Percentiles rank a stretch among this genome's conserved stretches.
These are phyloP conservation scores for Agapostemon virescens DNA, from an alignment of 2,888 invertebrate species.

Conservation along the genomic window DNA sequence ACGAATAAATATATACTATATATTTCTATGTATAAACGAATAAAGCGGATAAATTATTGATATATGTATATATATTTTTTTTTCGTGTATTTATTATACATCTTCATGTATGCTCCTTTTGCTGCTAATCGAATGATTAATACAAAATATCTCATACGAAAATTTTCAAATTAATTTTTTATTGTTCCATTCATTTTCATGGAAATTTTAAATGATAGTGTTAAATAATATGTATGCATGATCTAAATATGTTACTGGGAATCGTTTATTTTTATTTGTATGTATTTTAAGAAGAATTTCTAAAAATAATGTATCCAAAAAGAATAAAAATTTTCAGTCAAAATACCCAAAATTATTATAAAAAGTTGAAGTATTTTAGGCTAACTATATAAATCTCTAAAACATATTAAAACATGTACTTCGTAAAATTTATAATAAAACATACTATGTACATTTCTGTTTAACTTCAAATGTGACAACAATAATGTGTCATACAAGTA, in stretches of 20 bases:
- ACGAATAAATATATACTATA: constrained; percentile 2
- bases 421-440: background rate
- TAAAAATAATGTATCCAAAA: constrained; percentile 72
- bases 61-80: background rate
- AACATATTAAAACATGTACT: background rate
- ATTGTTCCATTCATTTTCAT: constrained; percentile 63
- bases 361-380: constrained; percentile 19
- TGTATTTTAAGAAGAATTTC: constrained; percentile 74
- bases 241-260: constrained; percentile 72
- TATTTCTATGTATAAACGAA: constrained; percentile 7
- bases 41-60: constrained; percentile 3
- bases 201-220: constrained; percentile 27
- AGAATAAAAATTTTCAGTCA: constrained; percentile 19
- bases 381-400: background rate
- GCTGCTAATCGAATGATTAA: constrained; percentile 40
- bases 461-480: background rate
- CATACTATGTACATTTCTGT: background rate
- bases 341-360: background rate
- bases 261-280: constrained; percentile 77
- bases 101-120: constrained; percentile 50
- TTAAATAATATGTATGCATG: constrained; percentile 64
- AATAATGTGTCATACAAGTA: background rate
- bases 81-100: constrained; percentile 28
- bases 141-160: constrained; percentile 7
- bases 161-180: constrained; percentile 65